Evolutionary conservation across 1,140 invertebrate genomes (phyloP).

Genomic region (Sycophaga agraensis): DNA sequence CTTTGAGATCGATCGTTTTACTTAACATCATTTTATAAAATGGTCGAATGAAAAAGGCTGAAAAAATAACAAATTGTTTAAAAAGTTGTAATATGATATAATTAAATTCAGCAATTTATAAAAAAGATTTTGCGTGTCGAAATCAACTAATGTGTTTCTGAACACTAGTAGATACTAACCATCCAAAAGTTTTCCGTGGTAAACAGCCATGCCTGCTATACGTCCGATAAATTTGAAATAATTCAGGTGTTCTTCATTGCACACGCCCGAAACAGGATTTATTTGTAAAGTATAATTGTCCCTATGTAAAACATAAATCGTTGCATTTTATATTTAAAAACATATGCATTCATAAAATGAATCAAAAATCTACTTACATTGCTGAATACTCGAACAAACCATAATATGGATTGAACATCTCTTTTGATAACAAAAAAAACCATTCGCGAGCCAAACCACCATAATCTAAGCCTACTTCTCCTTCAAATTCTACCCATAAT

Average conservation of each 20-base stretch:
- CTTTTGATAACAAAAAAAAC: slow-evolving; percentile 97
- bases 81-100: too few relatives aligned
- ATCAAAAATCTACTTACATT: slow-evolving; percentile 58
- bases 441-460: slow-evolving; percentile 95
- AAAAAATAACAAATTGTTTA: not conserved
- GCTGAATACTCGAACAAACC: slow-evolving; percentile 99
- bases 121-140: too few relatives aligned
- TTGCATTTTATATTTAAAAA: slow-evolving; percentile 12
- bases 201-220: slow-evolving; percentile 97
- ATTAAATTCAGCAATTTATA: too few relatives aligned
- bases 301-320: slow-evolving; percentile 56
- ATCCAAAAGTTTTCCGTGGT: slow-evolving; percentile 96
- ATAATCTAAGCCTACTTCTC: slow-evolving; percentile 96
- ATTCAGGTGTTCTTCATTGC: slow-evolving; percentile 95
- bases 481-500: slow-evolving; percentile 98
- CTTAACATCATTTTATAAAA: slow-evolving; percentile 99
- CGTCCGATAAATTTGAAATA: slow-evolving; percentile 99
- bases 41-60: slow-evolving; percentile 97
- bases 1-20: slow-evolving; percentile 90
- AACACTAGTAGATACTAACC: slow-evolving; percentile 67
- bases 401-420: slow-evolving; percentile 99
- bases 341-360: slow-evolving; percentile 10
- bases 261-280: slow-evolving; percentile 94
- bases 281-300: slow-evolving; percentile 99
- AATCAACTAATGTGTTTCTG: too few relatives aligned